Base-by-base conservation (phyloP, 2,888 invertebrate genomes). In the Folsomia manolachei region DNA sequence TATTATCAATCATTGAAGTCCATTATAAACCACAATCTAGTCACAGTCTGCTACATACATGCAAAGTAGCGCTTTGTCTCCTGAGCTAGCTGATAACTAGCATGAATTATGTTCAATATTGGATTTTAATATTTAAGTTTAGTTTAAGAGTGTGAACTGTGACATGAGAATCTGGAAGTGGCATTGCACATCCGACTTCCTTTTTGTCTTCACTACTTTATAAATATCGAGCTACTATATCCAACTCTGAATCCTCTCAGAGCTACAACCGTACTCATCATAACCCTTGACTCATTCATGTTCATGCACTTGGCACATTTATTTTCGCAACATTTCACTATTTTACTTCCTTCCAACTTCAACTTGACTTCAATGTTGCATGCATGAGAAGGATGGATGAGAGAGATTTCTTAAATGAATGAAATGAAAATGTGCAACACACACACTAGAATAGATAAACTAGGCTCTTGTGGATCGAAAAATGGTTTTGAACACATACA, bases 121-220 rank as follows among this genome's bases (percentile, higher is more conserved):
- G n/a, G n/a, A n/a, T 56, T 56, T 7, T 56, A 21, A 18, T 7
- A 56, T 21, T 56, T 56, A n/a, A n/a, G n/a, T n/a, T n/a, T n/a
- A n/a, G n/a, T 56, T 18, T 4, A 56, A 19, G 19, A 56, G 56
- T 70, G 70, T 23, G 70, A 70, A 70, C 56, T 21, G 70, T 70
- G 52, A 53, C 70, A 70, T 70, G 70, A 60, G 70, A 70, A 70
- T 53, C 24, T 70, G 70, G 70, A 70, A 70, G 70, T 70, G 27
- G 56, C 56, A 51, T n/a, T n/a, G n/a, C n/a, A n/a, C 51, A 19
- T 56, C 56, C 39, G 39, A 39, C 39, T 39, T 39, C 39, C 39
- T 39, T 39, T 39, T 39, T 39, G 4, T 9, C 39, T 39, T 39
- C 7, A n/a, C n/a, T n/a, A n/a, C n/a, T n/a, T n/a, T n/a, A n/a